These are phyloP conservation scores for Anhinga anhinga DNA, from an alignment of 2,113 vertebrate species.

Conservation along the genomic window DNA sequence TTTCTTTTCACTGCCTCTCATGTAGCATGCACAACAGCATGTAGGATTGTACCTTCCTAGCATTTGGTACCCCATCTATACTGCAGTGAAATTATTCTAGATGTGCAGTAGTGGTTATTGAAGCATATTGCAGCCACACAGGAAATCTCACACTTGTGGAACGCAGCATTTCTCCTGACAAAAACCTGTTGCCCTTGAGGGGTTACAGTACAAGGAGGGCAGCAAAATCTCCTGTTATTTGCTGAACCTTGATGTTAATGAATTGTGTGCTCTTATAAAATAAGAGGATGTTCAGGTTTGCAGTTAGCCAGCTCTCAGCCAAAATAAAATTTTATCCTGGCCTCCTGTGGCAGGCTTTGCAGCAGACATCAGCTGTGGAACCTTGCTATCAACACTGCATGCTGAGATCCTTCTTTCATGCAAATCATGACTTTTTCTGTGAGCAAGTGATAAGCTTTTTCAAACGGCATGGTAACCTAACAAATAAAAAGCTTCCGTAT, in stretches of 20 bases:
- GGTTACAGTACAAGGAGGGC: background rate
- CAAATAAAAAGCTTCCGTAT: background rate
- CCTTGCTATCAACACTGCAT: background rate
- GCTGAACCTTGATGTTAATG: background rate
- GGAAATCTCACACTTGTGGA: background rate
- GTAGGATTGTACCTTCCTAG: background rate
- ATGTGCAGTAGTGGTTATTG: background rate
- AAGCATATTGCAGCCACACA: background rate
- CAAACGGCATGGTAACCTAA: background rate
- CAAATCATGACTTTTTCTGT: conserved; percentile 46
- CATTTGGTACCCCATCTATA: background rate
- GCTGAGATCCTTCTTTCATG: conserved; percentile 26
- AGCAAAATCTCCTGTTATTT: background rate
- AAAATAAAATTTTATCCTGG: background rate
- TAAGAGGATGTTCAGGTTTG: background rate
- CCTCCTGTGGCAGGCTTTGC: background rate
- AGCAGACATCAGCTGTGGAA: background rate
- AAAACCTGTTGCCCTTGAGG: background rate
- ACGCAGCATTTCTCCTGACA: background rate
- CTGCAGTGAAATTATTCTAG: background rate
- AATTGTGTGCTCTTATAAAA: background rate
- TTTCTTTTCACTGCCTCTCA: background rate
- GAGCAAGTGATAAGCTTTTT: conserved; percentile 31
- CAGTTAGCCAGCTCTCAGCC: background rate
- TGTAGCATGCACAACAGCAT: background rate